Conservation (phyloP, 2,113 vertebrate genomes). For the Agapornis roseicollis region DNA sequence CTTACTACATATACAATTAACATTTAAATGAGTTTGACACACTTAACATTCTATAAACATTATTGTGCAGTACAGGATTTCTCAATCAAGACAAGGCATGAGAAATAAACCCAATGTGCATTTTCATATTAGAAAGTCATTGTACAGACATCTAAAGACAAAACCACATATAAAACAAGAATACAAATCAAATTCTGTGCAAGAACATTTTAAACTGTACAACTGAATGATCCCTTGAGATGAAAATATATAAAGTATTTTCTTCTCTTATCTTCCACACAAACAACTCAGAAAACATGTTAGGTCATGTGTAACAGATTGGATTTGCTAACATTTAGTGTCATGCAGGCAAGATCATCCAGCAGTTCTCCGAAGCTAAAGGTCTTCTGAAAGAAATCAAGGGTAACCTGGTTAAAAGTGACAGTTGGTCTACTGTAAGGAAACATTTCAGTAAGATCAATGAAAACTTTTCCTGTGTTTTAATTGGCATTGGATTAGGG, state of each 20-base stretch:
- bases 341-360: not conserved
- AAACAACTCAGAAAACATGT: not conserved
- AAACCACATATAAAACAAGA: not conserved
- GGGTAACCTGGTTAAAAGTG: not conserved
- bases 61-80: not conserved
- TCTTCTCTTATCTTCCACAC: not conserved
- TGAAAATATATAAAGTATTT: not conserved
- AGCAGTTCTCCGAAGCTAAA: not conserved
- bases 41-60: not conserved
- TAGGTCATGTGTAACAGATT: not conserved
- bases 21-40: conserved; percentile 11
- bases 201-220: not conserved
- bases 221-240: not conserved
- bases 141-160: not conserved
- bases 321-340: not conserved
- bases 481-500: not conserved
- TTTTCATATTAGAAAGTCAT: not conserved
- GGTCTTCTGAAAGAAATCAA: not conserved
- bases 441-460: not conserved
- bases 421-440: not conserved
- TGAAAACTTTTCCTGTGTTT: not conserved
- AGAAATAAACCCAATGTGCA: not conserved
- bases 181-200: not conserved
- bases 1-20: not conserved
- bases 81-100: not conserved